Conservation (phyloP, 2,113 vertebrate species). For the Lota lota region DNA sequence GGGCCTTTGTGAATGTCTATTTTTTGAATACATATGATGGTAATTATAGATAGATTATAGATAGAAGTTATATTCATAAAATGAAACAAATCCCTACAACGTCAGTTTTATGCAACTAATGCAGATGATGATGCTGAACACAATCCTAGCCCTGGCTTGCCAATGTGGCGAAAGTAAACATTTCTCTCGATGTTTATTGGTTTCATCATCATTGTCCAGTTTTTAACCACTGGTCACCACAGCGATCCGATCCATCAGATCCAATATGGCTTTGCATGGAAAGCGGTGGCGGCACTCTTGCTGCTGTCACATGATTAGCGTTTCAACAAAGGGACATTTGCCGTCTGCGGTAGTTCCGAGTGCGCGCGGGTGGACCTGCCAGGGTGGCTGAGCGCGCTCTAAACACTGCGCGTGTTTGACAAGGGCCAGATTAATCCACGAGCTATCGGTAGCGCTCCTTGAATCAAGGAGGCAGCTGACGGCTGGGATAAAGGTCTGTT, state of each 20-base stretch:
- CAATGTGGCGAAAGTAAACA: no score
- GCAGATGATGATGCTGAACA: no score
- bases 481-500: conserved; percentile 96
- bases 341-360: conserved; percentile 78
- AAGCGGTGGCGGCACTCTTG: conserved; percentile 19
- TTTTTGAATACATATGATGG: no score
- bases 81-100: no score
- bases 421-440: conserved; percentile 99
- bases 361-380: conserved; percentile 97
- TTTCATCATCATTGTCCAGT: conserved; percentile 39
- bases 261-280: conserved; percentile 59
- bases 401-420: conserved; percentile 91
- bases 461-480: conserved; percentile 99
- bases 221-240: conserved; percentile 35
- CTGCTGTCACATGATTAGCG: conserved; percentile 67
- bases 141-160: no score
- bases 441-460: conserved; percentile 92
- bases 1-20: no score
- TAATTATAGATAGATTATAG: no score
- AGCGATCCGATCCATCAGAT: conserved; percentile 51
- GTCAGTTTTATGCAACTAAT: no score
- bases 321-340: conserved; percentile 77
- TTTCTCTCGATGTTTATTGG: no score
- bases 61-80: no score
- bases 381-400: conserved; percentile 81